A percentile compares a stretch with the other conserved stretches of the same genome.
Conservation (phyloP, 2,888 invertebrate species). For the Acanthosepion lycidas region DNA sequence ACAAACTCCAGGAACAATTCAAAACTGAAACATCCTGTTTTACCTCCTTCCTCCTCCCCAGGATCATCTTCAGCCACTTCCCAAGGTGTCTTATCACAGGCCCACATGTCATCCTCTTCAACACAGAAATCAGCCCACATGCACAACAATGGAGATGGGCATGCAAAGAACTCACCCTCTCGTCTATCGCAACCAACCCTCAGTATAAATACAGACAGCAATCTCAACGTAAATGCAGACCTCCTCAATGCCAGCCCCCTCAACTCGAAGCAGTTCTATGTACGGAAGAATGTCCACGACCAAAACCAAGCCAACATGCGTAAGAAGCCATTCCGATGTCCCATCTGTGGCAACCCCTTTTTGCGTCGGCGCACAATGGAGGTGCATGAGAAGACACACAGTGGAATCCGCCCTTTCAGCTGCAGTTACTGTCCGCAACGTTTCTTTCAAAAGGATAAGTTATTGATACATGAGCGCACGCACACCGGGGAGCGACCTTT, state of each 20-base stretch:
- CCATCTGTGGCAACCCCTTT: neutral
- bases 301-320: neutral
- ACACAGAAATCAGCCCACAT: no score
- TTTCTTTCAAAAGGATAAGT: slow-evolving; percentile 18
- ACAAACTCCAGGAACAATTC: no score
- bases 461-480: neutral
- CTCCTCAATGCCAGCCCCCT: neutral
- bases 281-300: neutral
- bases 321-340: neutral
- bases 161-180: no score
- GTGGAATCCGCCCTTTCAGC: neutral
- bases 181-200: no score
- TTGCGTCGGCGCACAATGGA: neutral
- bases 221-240: no score
- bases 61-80: no score
- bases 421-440: neutral
- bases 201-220: no score
- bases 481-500: neutral
- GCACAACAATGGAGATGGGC: no score
- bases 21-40: no score
- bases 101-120: no score
- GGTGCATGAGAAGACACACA: neutral
- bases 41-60: no score
- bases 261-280: neutral
- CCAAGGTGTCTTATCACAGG: no score